These are phyloP conservation scores for Petrocephalus microphthalmus DNA, from an alignment of 2,113 vertebrate genomes.

Conservation along the genomic window DNA sequence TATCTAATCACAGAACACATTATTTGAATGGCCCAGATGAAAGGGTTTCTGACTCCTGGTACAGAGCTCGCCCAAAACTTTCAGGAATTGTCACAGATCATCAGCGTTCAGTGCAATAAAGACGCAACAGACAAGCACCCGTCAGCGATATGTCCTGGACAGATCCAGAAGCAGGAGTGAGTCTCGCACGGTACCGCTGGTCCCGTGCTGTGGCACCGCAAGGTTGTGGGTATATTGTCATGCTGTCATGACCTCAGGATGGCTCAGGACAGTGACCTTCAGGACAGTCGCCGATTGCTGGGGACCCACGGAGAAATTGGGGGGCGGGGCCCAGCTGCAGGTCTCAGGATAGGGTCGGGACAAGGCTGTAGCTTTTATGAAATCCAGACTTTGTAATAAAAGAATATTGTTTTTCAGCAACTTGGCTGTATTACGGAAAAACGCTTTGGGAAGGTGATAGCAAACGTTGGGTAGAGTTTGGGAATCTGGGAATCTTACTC, in stretches of 20 bases:
- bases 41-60: neutral
- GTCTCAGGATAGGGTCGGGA: neutral
- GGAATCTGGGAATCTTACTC: neutral
- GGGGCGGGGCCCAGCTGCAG: neutral
- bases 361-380: neutral
- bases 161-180: neutral
- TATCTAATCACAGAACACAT: neutral
- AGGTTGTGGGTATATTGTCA: neutral
- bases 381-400: constrained; percentile 8
- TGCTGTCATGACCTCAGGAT: neutral
- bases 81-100: neutral
- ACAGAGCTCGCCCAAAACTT: neutral
- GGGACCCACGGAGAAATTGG: neutral
- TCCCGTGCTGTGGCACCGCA: neutral
- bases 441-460: neutral
- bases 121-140: neutral
- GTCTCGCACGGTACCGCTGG: neutral
- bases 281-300: neutral
- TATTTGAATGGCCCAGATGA: neutral
- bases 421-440: neutral
- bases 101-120: neutral
- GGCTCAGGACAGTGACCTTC: neutral
- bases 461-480: neutral
- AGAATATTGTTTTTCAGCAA: neutral
- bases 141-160: neutral